Evolutionary conservation across 2,797 vertebrate species (phyloP).

Genomic region (Typhlichthys eigenmanni): DNA sequence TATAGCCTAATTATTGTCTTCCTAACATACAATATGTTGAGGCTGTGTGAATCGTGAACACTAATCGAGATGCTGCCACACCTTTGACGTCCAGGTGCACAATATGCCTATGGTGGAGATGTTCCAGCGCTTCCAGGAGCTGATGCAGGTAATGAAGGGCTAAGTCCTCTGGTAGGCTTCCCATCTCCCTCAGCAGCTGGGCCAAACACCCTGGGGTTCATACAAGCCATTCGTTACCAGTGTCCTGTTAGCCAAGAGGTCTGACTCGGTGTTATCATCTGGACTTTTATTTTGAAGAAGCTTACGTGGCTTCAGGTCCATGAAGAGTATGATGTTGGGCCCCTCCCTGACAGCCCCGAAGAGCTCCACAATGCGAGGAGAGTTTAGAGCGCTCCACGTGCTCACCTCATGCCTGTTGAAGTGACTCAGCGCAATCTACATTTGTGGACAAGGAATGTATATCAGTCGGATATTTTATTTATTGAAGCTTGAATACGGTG

Average conservation of each 20-base stretch:
- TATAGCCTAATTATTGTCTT: background rate
- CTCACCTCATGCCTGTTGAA: conserved; percentile 89
- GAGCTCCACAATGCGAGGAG: conserved; percentile 85
- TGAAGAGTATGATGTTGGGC: conserved; percentile 88
- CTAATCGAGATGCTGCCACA: conserved; percentile 39
- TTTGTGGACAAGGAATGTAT: background rate
- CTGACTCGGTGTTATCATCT: background rate
- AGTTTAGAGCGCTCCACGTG: conserved; percentile 82
- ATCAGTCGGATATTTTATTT: too few relatives aligned
- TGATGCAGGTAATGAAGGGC: conserved; percentile 90
- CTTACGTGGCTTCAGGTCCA: conserved; percentile 93
- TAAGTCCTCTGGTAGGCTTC: conserved; percentile 84
- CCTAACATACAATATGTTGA: background rate
- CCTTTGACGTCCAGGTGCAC: conserved; percentile 95
- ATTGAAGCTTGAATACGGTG: background rate
- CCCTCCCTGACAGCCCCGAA: conserved; percentile 91
- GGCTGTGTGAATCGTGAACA: background rate
- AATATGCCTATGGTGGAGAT: conserved; percentile 85
- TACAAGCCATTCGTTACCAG: conserved; percentile 2
- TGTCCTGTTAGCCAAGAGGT: background rate
- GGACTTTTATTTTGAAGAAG: background rate
- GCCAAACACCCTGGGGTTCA: conserved; percentile 81
- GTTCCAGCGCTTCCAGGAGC: conserved; percentile 86
- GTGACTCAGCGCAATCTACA: conserved; percentile 83
- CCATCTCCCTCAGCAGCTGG: conserved; percentile 84